Evolutionary conservation across 2,113 vertebrate genomes (phyloP).

Genomic region (Actenoides hombroni): DNA sequence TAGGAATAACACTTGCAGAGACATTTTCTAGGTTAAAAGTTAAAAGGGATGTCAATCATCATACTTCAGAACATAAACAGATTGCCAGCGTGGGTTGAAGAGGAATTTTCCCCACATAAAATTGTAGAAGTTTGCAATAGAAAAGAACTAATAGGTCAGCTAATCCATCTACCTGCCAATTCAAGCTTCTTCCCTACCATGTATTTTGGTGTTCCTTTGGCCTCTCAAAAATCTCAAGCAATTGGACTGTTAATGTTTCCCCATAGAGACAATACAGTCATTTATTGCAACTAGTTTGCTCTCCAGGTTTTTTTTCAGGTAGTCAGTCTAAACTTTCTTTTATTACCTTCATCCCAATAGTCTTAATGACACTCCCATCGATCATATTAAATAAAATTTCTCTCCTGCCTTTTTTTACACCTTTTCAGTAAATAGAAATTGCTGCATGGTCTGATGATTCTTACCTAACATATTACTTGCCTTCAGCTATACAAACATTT

Average conservation of each 20-base stretch:
- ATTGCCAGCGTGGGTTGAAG: conserved; percentile 75
- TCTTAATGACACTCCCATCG: neutral
- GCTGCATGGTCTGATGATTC: neutral
- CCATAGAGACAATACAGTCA: neutral
- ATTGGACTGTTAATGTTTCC: neutral
- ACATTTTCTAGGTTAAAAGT: conserved; percentile 72
- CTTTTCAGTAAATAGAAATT: neutral
- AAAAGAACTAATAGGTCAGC: conserved; percentile 67
- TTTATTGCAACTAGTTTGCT: neutral
- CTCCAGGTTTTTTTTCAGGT: neutral
- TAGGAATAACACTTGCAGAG: conserved; percentile 72
- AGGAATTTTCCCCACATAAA: conserved; percentile 69
- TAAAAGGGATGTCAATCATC: conserved; percentile 76
- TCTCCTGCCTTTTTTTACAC: neutral
- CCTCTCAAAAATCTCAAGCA: conserved; percentile 32
- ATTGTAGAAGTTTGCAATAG: conserved; percentile 57
- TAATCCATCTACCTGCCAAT: conserved; percentile 63
- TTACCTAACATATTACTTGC: neutral
- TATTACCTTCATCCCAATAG: neutral
- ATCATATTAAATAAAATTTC: neutral
- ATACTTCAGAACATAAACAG: conserved; percentile 72
- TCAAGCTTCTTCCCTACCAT: conserved; percentile 27
- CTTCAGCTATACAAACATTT: neutral
- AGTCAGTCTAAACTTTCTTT: neutral
- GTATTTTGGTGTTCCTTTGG: conserved; percentile 30